Evolutionary conservation across 1,140 invertebrate species (phyloP).

Genomic region (Plutomurus gul): DNA sequence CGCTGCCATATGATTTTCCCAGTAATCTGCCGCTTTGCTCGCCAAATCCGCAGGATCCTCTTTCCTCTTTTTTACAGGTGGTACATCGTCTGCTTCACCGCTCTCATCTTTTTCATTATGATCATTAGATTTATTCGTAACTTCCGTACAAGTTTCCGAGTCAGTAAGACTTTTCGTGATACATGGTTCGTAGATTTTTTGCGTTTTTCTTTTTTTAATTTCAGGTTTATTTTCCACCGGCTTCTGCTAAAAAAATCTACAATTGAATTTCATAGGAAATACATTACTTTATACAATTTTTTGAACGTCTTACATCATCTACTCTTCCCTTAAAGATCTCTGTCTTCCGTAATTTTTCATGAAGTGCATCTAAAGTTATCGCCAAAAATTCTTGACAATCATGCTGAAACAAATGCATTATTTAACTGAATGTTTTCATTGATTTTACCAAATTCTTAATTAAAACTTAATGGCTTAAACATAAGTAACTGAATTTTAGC

Average conservation of each 20-base stretch:
- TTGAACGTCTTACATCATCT: not conserved
- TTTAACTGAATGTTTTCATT: not conserved
- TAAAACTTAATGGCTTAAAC: no score
- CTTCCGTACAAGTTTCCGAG: not conserved
- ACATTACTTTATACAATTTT: not conserved
- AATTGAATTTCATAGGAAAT: not conserved
- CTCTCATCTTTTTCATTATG: not conserved
- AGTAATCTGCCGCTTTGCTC: slow-evolving; percentile 64
- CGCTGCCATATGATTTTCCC: slow-evolving; percentile 65
- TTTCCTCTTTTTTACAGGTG: not conserved
- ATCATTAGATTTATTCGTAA: not conserved
- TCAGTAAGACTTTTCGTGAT: slow-evolving; percentile 39
- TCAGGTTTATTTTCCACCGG: not conserved
- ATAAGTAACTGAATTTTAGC: no score
- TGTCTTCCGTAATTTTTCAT: slow-evolving; percentile 67
- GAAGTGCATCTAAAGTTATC: slow-evolving; percentile 68
- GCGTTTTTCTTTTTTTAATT: not conserved
- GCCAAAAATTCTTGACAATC: slow-evolving; percentile 77
- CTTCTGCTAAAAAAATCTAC: not conserved
- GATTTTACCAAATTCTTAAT: slow-evolving; percentile 49
- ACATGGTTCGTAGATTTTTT: slow-evolving; percentile 57
- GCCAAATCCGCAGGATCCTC: not conserved
- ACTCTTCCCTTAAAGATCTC: slow-evolving; percentile 21
- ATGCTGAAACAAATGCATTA: slow-evolving; percentile 61
- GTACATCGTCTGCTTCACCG: not conserved